Conservation (phyloP, 2,888 invertebrate species). For the Aspidiotus rigidus region DNA sequence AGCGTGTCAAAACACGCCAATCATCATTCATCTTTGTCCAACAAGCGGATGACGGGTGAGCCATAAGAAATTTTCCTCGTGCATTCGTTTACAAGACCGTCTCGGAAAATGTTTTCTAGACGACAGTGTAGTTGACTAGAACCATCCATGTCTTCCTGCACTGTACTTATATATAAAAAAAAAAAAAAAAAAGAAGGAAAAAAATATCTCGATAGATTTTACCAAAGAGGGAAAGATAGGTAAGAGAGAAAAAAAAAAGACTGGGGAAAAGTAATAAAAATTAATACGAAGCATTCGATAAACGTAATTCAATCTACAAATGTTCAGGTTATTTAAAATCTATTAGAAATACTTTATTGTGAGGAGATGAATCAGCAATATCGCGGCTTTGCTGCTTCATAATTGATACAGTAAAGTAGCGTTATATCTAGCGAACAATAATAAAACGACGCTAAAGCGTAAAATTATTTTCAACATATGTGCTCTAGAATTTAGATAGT, state of each 20-base stretch:
- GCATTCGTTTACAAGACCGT: neutral
- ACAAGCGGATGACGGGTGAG: too few relatives aligned
- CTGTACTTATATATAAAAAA: too few relatives aligned
- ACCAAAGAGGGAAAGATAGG: neutral
- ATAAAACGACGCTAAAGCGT: conserved; percentile 28
- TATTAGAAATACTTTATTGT: conserved; percentile 32
- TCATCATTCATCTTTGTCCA: neutral
- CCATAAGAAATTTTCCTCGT: neutral
- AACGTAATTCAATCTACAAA: conserved; percentile 33
- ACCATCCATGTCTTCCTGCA: neutral
- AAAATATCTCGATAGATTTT: too few relatives aligned
- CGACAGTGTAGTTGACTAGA: neutral
- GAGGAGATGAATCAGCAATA: conserved; percentile 29
- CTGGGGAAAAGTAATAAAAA: conserved; percentile 16
- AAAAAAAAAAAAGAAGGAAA: too few relatives aligned
- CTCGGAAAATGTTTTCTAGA: neutral
- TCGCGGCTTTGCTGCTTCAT: conserved; percentile 25
- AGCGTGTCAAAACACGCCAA: conserved; percentile 5
- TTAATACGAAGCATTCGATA: conserved; percentile 31
- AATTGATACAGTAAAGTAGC: conserved; percentile 31
- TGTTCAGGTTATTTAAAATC: conserved; percentile 32
- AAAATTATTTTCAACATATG: conserved; percentile 33
- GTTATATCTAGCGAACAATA: conserved; percentile 30
- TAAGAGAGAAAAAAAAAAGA: conserved; percentile 1
- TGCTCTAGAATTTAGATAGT: conserved; percentile 32